Evolutionary conservation across 1,140 invertebrate species (phyloP).

Genomic region (Rhopalosiphum maidis): DNA sequence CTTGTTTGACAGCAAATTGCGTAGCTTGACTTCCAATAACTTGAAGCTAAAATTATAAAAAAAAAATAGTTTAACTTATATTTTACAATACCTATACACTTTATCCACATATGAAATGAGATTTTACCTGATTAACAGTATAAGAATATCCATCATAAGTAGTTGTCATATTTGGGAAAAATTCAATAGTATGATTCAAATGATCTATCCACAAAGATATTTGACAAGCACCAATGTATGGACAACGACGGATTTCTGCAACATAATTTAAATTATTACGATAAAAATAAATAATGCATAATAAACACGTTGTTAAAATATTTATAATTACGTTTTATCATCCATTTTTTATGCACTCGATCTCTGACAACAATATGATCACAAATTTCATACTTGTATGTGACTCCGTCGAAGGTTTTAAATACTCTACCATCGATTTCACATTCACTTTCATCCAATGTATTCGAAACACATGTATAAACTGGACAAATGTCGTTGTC

Average conservation of each 20-base stretch:
- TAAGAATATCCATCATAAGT: constrained; percentile 73
- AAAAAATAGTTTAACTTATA: not conserved
- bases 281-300: not conserved
- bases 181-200: constrained; percentile 67
- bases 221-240: constrained; percentile 65
- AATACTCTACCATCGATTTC: constrained; percentile 77
- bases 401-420: constrained; percentile 78
- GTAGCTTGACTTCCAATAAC: constrained; percentile 71
- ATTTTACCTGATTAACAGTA: constrained; percentile 70
- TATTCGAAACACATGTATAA: constrained; percentile 68
- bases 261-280: not conserved
- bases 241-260: constrained; percentile 73
- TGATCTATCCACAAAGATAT: constrained; percentile 69
- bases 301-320: not conserved
- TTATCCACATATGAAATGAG: not conserved
- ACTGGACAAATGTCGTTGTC: constrained; percentile 63
- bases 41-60: constrained; percentile 63
- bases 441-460: constrained; percentile 71
- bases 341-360: constrained; percentile 70
- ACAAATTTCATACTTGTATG: constrained; percentile 80
- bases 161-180: constrained; percentile 72
- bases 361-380: constrained; percentile 79
- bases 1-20: constrained; percentile 71
- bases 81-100: not conserved
- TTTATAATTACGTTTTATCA: constrained; percentile 68